Evolutionary conservation across 1,140 invertebrate genomes (phyloP), one percentile per base, ranked within the genome.

Genomic region (Plodia interpunctella): DNA sequence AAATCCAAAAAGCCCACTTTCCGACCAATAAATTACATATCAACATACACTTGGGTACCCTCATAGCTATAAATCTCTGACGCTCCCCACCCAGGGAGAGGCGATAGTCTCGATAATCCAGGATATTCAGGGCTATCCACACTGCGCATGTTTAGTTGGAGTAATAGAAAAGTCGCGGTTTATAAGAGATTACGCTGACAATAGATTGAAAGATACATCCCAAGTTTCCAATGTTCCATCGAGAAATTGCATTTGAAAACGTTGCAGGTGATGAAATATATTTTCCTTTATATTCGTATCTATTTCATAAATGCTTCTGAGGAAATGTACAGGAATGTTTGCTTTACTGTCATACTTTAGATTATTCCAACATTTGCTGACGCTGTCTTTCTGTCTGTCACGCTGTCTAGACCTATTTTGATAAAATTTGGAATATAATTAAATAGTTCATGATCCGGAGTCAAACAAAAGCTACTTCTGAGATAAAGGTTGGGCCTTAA

Each of bases 11-110:
- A 15, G 61, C 15, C 62, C 61, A 60, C 57, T 63, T 62, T 66
- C 63, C 52, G 61, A 61, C 56, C 55, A 61, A 61, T 67, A 67
- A 67, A 67, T 67, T 63, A 67, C 65, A 57, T 67, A 67, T 67
- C 61, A 59, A 61, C 61, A 63, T 67, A 61, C 65, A 62, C 60
- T 62, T 49, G 38, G 30, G 38, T 62, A 38, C 57, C 57, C 55
- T 56, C 65, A 59, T 63, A 62, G 60, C 60, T 58, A 67, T 67
- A 67, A 67, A 67, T 67, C 65, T 67, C 56, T 19, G 32, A 35
- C 21, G 55, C 55, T 55, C 56, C 59, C 61, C 35, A 53, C 21
- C 55, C 50, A 11, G 49, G 55, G 38, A 54, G 55, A 44, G 50
- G 57, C 57, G 38, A 21, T 21, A 53, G 51, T 53, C 9, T 28